These are phyloP conservation scores for Goniozus legneri DNA, from an alignment of 1,140 invertebrate genomes.

Conservation along the genomic window DNA sequence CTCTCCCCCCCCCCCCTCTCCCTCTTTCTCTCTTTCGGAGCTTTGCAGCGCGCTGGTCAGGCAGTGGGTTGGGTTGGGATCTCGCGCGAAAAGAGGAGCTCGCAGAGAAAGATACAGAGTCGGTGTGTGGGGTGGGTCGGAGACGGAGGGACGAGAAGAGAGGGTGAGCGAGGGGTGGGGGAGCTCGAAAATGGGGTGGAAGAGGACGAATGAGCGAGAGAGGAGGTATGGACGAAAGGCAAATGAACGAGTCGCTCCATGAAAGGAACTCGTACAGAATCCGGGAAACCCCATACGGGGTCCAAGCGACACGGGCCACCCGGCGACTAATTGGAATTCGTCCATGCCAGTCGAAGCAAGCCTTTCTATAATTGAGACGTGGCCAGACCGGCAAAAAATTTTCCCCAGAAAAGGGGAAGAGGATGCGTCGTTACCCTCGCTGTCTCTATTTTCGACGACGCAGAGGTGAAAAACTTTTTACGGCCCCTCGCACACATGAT, in stretches of 20 bases:
- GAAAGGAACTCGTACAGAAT: constrained; percentile 57
- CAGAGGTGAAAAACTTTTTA: no score
- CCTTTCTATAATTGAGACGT: constrained; percentile 56
- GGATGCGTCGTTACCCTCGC: constrained; percentile 9
- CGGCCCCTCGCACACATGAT: no score
- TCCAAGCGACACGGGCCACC: constrained; percentile 46
- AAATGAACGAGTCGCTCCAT: constrained; percentile 53
- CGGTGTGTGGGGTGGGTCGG: constrained; percentile 8
- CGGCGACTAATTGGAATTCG: constrained; percentile 55
- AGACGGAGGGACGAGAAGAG: neutral
- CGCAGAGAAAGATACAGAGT: constrained; percentile 19
- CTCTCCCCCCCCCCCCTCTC: neutral
- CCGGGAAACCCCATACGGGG: constrained; percentile 53
- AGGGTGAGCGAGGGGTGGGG: neutral
- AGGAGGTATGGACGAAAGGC: constrained; percentile 45
- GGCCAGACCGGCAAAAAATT: constrained; percentile 42
- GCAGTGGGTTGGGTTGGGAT: constrained; percentile 29
- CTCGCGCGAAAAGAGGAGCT: constrained; percentile 23
- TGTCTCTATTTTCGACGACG: no score
- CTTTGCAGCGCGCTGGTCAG: no score
- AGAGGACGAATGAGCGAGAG: constrained; percentile 6
- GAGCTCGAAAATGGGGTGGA: constrained; percentile 11
- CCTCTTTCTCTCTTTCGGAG: no score
- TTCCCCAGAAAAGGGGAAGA: constrained; percentile 25
- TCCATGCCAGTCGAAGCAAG: constrained; percentile 54